Base-by-base conservation (phyloP, 1,140 invertebrate genomes). In the Drosophila prosaltans region DNA sequence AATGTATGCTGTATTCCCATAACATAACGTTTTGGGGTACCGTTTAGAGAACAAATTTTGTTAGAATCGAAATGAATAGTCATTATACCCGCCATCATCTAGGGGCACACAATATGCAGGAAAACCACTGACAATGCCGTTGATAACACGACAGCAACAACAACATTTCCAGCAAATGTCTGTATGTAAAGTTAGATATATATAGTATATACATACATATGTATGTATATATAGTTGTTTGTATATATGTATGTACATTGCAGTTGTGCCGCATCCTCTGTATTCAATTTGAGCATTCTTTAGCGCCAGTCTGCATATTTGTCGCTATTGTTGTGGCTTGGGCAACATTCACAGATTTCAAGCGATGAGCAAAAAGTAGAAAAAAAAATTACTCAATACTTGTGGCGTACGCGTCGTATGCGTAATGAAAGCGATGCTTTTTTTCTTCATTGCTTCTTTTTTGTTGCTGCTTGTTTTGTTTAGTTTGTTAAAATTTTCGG, bases 281-380 rank as follows among this genome's bases (percentile, higher is more conserved):
- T 88, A 80, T 88, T 89, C 84, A 88, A 88, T 88, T 88, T 89
- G 80, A 81, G 78, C 84, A 88, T 88, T 88, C 84, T 88, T 88
- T 51, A 26, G 71, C 69, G 72, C 62, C 54, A 70, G 81, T 84
- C 81, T 89, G 83, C 83, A 88, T 80, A 80, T 69, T 82, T 84
- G 67, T 57, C 54, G 55, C 67, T 66, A 45, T 70, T 60, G 67
- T 36, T 71, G 70, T 45, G 7, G 2, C 57, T 59, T 9, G n/a
- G 10, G 32, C 60, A 32, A 30, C 70, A 61, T 40, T 60, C 36
- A 57, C 66, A 75, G 72, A 73, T 75, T 24, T 60, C 32, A 7
- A 60, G 40, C 39, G 74, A 75, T 68, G 65, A 72, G 72, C 58
- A 75, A 43, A 71, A 70, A 73, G 58, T 73, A 59, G 72, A 68